phyloP scores from a whole-genome alignment of 2,113 vertebrate species.

The Lipophrys pholis region DNA sequence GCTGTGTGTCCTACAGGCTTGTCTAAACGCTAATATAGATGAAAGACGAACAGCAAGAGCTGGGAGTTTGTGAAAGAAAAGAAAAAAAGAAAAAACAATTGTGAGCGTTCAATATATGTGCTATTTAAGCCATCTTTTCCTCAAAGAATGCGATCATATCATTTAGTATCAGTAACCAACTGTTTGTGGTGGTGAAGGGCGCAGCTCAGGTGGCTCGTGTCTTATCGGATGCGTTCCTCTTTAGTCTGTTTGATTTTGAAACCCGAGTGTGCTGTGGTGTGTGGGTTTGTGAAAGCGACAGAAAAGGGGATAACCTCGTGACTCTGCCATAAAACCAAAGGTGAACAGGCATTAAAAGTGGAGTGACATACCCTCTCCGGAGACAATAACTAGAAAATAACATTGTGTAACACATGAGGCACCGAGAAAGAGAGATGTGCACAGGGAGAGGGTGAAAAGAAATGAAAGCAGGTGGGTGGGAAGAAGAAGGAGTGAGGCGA shows the following conservation, averaged over 20 bases:
- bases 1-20: too few species aligned
- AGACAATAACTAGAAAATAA: constrained; percentile 55
- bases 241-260: constrained; percentile 18
- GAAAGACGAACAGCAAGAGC: too few species aligned
- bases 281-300: constrained; percentile 3
- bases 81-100: too few species aligned
- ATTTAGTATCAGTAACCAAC: too few species aligned
- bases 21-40: too few species aligned
- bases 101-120: too few species aligned
- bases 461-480: constrained; percentile 32
- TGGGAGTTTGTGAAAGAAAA: too few species aligned
- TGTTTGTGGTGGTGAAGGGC: too few species aligned
- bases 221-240: background rate
- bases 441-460: constrained; percentile 4
- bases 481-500: constrained; percentile 11
- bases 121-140: too few species aligned
- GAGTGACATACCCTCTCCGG: constrained; percentile 46
- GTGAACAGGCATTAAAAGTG: constrained; percentile 44
- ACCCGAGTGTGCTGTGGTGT: background rate
- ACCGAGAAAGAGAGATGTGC: constrained; percentile 11
- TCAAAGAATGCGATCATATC: too few species aligned
- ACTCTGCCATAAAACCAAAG: constrained; percentile 35
- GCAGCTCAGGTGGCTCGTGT: background rate
- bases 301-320: constrained; percentile 2
- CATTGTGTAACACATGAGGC: constrained; percentile 21